These are phyloP conservation scores for Eupithecia abbreviata DNA, from an alignment of 2,888 invertebrate genomes.

Conservation along the genomic window DNA sequence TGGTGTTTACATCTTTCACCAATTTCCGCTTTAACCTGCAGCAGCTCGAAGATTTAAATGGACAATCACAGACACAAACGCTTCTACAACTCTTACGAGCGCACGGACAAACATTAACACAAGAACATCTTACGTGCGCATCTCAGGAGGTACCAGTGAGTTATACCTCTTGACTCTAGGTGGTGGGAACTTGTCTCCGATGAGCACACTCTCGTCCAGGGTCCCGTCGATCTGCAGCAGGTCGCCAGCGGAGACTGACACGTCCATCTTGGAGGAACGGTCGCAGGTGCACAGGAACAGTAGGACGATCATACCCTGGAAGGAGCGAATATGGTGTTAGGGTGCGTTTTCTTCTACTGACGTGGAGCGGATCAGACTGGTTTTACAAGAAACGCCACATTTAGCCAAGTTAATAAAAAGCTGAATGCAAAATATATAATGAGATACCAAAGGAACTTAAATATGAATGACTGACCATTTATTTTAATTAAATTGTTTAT, in stretches of 20 bases:
- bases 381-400: too few relatives aligned
- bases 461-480: too few relatives aligned
- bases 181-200: conserved; percentile 72
- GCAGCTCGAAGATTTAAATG: neutral
- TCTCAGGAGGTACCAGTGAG: neutral
- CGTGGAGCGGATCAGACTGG: neutral
- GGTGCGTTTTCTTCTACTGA: neutral
- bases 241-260: conserved; percentile 79
- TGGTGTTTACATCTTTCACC: neutral
- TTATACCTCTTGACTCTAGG: conserved; percentile 68
- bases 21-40: neutral
- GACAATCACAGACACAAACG: neutral
- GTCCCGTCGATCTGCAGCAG: conserved; percentile 80
- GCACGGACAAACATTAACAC: neutral
- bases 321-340: neutral
- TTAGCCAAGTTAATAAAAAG: too few relatives aligned
- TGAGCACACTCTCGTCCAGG: conserved; percentile 74
- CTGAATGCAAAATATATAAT: too few relatives aligned
- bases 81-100: neutral
- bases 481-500: too few relatives aligned
- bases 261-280: conserved; percentile 71
- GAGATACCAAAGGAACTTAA: too few relatives aligned
- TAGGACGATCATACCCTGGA: conserved; percentile 70
- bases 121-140: neutral
- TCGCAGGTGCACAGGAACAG: conserved; percentile 75